A percentile compares a stretch with the other conserved stretches of the same genome.
phyloP scores from a whole-genome alignment of 2,888 invertebrate species.

The Congeria kusceri region DNA sequence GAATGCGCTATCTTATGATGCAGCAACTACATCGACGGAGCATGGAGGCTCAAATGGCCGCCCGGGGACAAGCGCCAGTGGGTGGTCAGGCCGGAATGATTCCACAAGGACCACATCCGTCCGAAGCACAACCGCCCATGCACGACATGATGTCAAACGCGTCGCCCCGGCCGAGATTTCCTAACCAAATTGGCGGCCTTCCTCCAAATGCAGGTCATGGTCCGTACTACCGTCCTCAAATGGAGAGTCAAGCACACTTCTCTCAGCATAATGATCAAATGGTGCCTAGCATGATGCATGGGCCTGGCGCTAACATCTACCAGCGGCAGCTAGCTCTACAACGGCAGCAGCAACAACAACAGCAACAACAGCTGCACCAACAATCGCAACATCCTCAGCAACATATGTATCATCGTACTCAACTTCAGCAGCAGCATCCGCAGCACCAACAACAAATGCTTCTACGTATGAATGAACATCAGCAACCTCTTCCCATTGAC shows the following conservation, averaged over 20 bases:
- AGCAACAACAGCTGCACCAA: background rate
- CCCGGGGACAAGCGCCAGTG: background rate
- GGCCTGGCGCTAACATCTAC: background rate
- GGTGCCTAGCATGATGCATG: background rate
- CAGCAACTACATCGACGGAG: slow-evolving; percentile 2
- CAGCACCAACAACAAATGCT: slow-evolving; percentile 1
- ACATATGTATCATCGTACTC: background rate
- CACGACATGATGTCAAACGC: too few relatives aligned
- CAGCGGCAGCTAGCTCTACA: background rate
- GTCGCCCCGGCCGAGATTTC: too few relatives aligned
- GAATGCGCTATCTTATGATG: slow-evolving; percentile 2
- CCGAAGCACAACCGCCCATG: too few relatives aligned
- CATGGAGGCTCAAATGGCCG: background rate
- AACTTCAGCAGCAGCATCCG: background rate
- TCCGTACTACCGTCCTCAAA: too few relatives aligned
- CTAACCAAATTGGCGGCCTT: too few relatives aligned
- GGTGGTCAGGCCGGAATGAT: too few relatives aligned
- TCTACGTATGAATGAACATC: background rate
- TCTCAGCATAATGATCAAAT: too few relatives aligned
- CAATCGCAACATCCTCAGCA: background rate
- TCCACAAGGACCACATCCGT: too few relatives aligned
- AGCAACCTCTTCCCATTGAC: background rate
- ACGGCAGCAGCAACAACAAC: background rate
- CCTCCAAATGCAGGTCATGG: too few relatives aligned
- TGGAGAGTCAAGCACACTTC: too few relatives aligned